phyloP scores from a whole-genome alignment of 2,888 invertebrate species.

The Cybosia mesomella region DNA sequence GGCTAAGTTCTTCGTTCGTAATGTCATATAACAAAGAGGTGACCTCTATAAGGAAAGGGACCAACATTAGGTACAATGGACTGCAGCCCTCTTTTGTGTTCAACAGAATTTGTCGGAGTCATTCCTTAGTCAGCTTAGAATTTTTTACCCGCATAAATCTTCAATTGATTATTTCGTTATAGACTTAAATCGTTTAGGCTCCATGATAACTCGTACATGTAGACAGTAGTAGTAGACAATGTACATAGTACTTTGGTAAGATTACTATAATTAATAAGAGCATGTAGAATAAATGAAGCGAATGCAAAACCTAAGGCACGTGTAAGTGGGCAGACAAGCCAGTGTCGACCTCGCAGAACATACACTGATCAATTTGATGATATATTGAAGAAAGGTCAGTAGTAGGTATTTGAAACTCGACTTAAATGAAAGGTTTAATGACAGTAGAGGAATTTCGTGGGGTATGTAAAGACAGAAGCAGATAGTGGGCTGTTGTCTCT shows the following conservation, averaged over 20 bases:
- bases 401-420: neutral
- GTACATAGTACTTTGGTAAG: too few species aligned
- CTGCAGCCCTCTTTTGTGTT: slow-evolving; percentile 49
- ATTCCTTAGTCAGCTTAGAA: slow-evolving; percentile 30
- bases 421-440: neutral
- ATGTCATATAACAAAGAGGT: slow-evolving; percentile 52
- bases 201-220: neutral
- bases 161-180: slow-evolving; percentile 9
- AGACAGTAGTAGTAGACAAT: neutral
- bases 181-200: neutral
- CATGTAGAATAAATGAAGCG: neutral
- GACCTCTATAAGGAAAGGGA: slow-evolving; percentile 46
- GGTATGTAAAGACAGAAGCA: neutral
- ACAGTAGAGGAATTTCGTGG: neutral
- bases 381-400: neutral
- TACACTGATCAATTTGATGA: neutral
- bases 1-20: slow-evolving; percentile 44
- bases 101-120: slow-evolving; percentile 36
- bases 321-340: neutral
- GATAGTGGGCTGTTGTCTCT: neutral
- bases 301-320: neutral
- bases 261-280: neutral
- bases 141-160: slow-evolving; percentile 29
- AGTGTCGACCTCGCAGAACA: neutral
- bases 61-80: slow-evolving; percentile 52